Conservation (phyloP, 2,888 invertebrate species). For the Zygogramma bicolorata region DNA sequence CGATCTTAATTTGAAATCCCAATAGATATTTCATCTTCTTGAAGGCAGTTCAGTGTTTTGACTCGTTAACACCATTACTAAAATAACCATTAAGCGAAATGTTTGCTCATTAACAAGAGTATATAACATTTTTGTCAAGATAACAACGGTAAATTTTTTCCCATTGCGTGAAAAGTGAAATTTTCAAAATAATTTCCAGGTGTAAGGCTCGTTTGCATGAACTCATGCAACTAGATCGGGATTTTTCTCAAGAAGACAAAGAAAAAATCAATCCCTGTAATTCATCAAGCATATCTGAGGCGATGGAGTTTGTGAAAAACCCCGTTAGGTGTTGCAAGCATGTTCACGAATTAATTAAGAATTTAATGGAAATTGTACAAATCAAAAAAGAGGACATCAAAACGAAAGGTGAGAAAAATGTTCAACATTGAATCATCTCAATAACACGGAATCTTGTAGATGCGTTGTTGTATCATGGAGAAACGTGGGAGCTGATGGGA, state of each 20-base stretch:
- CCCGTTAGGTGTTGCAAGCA: slow-evolving; percentile 93
- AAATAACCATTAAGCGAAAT: too few species aligned
- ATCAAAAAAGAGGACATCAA: slow-evolving; percentile 89
- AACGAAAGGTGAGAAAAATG: slow-evolving; percentile 76
- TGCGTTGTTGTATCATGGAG: slow-evolving; percentile 95
- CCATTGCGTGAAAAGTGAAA: not conserved
- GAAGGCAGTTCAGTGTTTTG: too few species aligned
- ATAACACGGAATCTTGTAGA: slow-evolving; percentile 68
- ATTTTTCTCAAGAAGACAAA: slow-evolving; percentile 87
- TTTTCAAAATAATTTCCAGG: slow-evolving; percentile 68
- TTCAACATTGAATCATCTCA: not conserved
- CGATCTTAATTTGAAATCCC: too few species aligned
- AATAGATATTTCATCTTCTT: too few species aligned
- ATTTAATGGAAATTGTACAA: slow-evolving; percentile 86
- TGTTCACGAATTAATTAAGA: slow-evolving; percentile 88
- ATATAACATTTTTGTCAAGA: too few species aligned
- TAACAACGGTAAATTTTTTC: too few species aligned
- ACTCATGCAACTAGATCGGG: slow-evolving; percentile 89
- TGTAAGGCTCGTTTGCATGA: slow-evolving; percentile 96
- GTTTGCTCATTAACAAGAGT: too few species aligned
- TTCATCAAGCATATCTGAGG: slow-evolving; percentile 91
- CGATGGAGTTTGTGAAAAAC: slow-evolving; percentile 95
- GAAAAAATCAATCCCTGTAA: slow-evolving; percentile 91
- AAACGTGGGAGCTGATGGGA: slow-evolving; percentile 99
- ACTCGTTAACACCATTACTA: too few species aligned